Conservation (phyloP, 2,113 vertebrate genomes). For the Thamnophis sirtalis region DNA sequence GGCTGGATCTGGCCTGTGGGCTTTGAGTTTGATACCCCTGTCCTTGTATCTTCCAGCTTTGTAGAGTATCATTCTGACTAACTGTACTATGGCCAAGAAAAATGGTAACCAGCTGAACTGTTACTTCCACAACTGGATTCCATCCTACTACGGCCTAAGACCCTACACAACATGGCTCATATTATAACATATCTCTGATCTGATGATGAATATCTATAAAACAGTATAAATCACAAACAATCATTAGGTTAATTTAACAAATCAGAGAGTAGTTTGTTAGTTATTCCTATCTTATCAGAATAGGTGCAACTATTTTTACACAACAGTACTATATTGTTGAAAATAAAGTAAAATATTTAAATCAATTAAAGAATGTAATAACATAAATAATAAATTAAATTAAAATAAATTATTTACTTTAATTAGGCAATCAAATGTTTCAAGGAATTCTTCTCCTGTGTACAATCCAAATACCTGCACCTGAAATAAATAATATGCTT, state of each 20-base stretch:
- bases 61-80: neutral
- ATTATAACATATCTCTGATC: neutral
- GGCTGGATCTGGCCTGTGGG: too few relatives aligned
- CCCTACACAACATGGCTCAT: neutral
- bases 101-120: neutral
- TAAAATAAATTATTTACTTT: conserved; percentile 79
- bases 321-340: conserved; percentile 30
- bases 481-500: conserved; percentile 61
- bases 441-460: conserved; percentile 92
- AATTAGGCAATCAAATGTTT: conserved; percentile 95
- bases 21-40: too few relatives aligned
- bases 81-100: neutral
- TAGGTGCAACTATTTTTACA: neutral
- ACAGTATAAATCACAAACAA: neutral
- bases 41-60: neutral
- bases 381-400: neutral
- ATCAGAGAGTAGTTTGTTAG: neutral
- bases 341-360: conserved; percentile 18
- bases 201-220: neutral
- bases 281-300: neutral
- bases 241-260: neutral
- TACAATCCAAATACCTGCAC: conserved; percentile 96
- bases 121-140: neutral
- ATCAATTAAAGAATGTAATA: neutral
- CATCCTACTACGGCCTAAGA: neutral